Base-by-base conservation (phyloP, 2,888 invertebrate species). In the Sthenelais limicola region DNA sequence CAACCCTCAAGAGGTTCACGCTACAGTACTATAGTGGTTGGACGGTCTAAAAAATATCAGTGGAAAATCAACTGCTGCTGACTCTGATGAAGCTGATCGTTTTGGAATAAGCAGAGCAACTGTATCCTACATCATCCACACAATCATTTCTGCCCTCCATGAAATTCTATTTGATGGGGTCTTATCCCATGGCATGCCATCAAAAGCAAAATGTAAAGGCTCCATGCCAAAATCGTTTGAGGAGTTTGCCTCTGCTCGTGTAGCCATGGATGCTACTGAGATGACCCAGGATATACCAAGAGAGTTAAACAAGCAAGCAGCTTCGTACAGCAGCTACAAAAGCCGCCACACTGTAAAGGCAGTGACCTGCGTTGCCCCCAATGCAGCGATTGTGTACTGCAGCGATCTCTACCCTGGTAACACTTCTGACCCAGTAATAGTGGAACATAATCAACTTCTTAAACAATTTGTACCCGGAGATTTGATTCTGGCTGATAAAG, bases 251-350 rank as follows among this genome's bases (percentile, higher is more conserved):
- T 48, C 33, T 12, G 9, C 21, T 12, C 21, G 66, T 2, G 12
- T 66, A 7, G 71, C 33, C 5, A 66, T 71, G 35, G 71, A 71
- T 71, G 71, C 71, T n/a, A 71, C 62, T 9, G 66, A 71, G 1
- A 62, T 71, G 12, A 49, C 49, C 15, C 28, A 32, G 66, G 71
- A 66, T 24, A 66, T 71, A 43, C 66, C 71, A 21, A 26, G 56
- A 15, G 32, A 48, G 15, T 12, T 71, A 1, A 47, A 49, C 24
- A 15, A 66, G 24, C 21, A 48, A 1, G 21, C 58, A 26, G 43
- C 38, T 32, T 32, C 58, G 21, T 47, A 54, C 72, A 52, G 67
- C 28, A 49, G 51, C 7, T 69, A 69, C 51, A 69, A 69, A 30
- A 69, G 52, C 26, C 49, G 52, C n/a, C 69, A 69, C 35, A 69